phyloP scores from a whole-genome alignment of 2,797 vertebrate species.

The Cryptoprocta ferox region DNA sequence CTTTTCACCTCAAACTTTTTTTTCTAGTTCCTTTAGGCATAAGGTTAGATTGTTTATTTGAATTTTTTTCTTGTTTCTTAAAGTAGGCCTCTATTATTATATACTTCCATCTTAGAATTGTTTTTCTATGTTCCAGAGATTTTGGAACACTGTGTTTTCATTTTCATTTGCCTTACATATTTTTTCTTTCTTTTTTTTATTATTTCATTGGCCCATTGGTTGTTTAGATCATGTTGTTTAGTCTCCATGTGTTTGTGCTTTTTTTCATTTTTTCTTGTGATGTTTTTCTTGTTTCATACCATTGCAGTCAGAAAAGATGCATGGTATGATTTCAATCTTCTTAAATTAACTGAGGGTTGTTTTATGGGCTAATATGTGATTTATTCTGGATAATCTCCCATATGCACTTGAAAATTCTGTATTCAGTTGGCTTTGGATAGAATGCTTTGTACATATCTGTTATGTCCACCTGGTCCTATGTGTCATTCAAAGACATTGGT shows the following conservation, averaged over 20 bases:
- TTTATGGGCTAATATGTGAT: background rate
- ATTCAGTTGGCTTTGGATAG: background rate
- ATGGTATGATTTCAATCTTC: background rate
- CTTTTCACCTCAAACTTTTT: background rate
- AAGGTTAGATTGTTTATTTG: background rate
- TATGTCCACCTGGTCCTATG: background rate
- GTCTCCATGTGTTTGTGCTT: background rate
- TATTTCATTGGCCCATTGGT: background rate
- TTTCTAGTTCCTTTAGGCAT: background rate
- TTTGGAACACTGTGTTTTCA: background rate
- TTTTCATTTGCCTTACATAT: background rate
- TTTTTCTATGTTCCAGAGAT: background rate
- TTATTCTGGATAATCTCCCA: background rate
- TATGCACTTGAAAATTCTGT: background rate
- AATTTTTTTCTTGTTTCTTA: background rate
- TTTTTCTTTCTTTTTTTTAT: background rate
- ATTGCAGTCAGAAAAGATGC: background rate
- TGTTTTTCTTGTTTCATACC: background rate
- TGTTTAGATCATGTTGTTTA: background rate
- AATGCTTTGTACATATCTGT: background rate
- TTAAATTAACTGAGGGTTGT: background rate
- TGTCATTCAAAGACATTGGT: background rate
- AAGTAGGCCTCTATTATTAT: background rate
- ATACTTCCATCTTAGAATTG: background rate
- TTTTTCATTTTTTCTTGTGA: background rate